Evolutionary conservation across 2,888 invertebrate genomes (phyloP).

Genomic region (Standfussiana lucernea): DNA sequence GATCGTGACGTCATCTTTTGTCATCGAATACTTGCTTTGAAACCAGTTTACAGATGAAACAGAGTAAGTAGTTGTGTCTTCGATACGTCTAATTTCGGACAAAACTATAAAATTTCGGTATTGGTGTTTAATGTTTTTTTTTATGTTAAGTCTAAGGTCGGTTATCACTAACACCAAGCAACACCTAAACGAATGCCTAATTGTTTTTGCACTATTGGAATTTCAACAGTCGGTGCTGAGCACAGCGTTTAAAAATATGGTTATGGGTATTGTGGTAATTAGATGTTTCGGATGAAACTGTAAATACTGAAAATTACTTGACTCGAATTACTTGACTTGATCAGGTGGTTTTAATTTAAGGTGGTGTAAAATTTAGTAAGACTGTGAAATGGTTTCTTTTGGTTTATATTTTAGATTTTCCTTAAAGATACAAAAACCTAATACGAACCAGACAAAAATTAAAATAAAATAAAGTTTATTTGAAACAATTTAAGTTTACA

Average conservation of each 20-base stretch:
- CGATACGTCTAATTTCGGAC: not conserved
- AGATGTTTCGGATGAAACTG: slow-evolving; percentile 16
- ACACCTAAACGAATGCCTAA: not conserved
- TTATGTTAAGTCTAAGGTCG: not conserved
- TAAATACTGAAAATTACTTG: slow-evolving; percentile 7
- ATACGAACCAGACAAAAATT: too few relatives aligned
- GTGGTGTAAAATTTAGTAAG: slow-evolving; percentile 9
- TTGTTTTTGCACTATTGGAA: not conserved
- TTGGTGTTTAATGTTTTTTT: not conserved
- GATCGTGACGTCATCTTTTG: slow-evolving; percentile 36
- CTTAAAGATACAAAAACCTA: not conserved
- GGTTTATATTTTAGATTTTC: not conserved
- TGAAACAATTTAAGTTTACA: too few relatives aligned
- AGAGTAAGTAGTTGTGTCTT: not conserved
- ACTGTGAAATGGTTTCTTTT: not conserved
- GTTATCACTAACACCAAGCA: not conserved
- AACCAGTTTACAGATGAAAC: slow-evolving; percentile 1
- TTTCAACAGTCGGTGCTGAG: too few relatives aligned
- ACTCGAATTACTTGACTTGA: not conserved
- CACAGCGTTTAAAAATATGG: too few relatives aligned
- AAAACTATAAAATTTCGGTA: not conserved
- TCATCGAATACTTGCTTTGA: slow-evolving; percentile 5
- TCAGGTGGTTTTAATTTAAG: not conserved
- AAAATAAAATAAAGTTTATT: too few relatives aligned
- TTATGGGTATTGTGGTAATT: too few relatives aligned